Conservation (phyloP, 2,797 vertebrate species). For the Tapera naevia region DNA sequence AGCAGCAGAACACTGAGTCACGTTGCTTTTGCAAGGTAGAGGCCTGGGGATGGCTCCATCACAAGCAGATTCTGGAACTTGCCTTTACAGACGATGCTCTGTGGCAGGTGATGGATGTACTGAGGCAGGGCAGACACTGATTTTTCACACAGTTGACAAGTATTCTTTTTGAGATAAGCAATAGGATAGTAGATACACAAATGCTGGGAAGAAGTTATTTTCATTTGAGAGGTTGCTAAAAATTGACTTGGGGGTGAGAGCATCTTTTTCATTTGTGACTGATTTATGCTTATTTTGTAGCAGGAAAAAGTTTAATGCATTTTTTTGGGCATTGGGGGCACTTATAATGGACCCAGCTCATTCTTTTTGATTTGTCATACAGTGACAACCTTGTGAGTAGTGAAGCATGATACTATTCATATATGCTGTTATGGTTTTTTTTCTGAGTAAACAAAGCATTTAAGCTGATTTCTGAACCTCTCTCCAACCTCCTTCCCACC, state of each 20-base stretch:
- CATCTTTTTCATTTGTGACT: neutral
- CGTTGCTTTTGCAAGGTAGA: neutral
- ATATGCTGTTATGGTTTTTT: neutral
- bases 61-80: neutral
- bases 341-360: neutral
- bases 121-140: neutral
- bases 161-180: neutral
- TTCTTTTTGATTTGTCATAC: neutral
- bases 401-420: neutral
- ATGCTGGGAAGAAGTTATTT: neutral
- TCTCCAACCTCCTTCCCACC: neutral
- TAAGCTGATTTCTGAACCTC: neutral
- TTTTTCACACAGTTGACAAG: neutral
- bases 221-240: neutral
- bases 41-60: neutral
- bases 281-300: neutral
- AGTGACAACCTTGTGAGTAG: neutral
- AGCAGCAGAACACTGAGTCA: neutral
- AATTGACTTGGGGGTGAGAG: neutral
- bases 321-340: neutral
- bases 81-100: neutral
- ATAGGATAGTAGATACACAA: neutral
- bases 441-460: neutral
- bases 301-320: neutral
- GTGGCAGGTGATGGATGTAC: neutral